A percentile compares a stretch with the other conserved stretches of the same genome.
Evolutionary conservation across 2,888 invertebrate genomes (phyloP).

Genomic region (Hydroisotoma schaefferi): DNA sequence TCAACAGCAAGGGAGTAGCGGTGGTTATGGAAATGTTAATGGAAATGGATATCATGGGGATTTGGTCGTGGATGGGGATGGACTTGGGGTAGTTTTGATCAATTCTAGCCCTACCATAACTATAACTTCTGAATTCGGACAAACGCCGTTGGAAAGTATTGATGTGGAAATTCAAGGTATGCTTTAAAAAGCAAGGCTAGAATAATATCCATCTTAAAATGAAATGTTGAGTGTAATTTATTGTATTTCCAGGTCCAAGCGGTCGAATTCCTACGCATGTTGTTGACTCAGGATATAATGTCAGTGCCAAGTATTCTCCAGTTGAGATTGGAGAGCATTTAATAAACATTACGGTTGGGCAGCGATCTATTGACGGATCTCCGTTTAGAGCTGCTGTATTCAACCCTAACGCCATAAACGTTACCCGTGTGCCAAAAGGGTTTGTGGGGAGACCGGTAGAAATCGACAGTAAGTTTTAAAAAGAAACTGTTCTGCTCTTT

Average conservation of each 20-base stretch:
- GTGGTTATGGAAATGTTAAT: conserved; percentile 17
- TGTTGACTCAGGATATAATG: conserved; percentile 48
- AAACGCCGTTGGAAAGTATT: conserved; percentile 50
- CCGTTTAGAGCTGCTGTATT: conserved; percentile 52
- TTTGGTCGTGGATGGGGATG: conserved; percentile 61
- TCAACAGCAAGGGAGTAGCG: conserved; percentile 15
- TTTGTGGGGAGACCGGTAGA: conserved; percentile 86
- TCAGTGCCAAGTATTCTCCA: conserved; percentile 57
- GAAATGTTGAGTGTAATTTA: conserved; percentile 6
- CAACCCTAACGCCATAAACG: conserved; percentile 51
- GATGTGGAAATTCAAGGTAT: conserved; percentile 38
- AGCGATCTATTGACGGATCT: conserved; percentile 52
- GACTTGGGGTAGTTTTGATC: conserved; percentile 61
- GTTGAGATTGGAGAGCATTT: conserved; percentile 57
- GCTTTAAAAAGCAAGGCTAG: neutral
- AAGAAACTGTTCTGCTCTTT: too few species aligned
- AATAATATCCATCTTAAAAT: neutral
- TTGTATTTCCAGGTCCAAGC: conserved; percentile 41
- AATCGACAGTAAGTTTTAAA: conserved; percentile 91
- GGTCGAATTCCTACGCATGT: conserved; percentile 46
- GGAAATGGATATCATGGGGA: conserved; percentile 53
- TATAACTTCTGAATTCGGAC: conserved; percentile 54
- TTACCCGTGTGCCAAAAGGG: conserved; percentile 82
- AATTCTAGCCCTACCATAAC: conserved; percentile 60
- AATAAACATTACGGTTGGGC: conserved; percentile 57